These are phyloP conservation scores for Orius laevigatus DNA, from an alignment of 1,140 invertebrate genomes.

Conservation along the genomic window DNA sequence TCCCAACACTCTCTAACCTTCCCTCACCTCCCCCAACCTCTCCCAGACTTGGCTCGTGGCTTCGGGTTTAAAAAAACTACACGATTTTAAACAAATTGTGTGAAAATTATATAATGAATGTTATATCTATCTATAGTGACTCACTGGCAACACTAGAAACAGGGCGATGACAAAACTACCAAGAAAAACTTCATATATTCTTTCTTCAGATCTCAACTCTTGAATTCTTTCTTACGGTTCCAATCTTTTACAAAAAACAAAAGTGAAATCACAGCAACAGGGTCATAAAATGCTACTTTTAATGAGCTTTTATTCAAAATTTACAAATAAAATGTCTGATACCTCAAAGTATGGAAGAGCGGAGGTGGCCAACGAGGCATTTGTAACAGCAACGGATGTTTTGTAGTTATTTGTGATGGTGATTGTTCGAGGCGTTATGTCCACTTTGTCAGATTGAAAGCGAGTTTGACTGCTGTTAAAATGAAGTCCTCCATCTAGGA, in stretches of 20 bases:
- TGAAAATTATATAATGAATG: too few relatives aligned
- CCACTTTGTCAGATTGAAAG: slow-evolving; percentile 34
- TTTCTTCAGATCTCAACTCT: too few relatives aligned
- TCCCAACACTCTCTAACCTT: too few relatives aligned
- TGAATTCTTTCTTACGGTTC: too few relatives aligned
- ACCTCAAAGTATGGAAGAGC: slow-evolving; percentile 42
- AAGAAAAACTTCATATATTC: too few relatives aligned
- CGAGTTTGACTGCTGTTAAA: slow-evolving; percentile 35
- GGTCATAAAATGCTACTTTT: not conserved
- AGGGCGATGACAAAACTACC: not conserved
- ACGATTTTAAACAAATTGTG: too few relatives aligned
- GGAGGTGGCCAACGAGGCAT: slow-evolving; percentile 44
- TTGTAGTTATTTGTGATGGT: slow-evolving; percentile 53
- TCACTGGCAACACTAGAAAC: not conserved
- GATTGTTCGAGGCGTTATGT: slow-evolving; percentile 32
- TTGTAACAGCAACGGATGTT: slow-evolving; percentile 48
- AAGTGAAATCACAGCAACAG: not conserved
- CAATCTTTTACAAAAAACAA: not conserved
- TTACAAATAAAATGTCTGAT: slow-evolving; percentile 18
- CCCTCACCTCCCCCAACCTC: too few relatives aligned
- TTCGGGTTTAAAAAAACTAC: too few relatives aligned
- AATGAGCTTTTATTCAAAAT: slow-evolving; percentile 6
- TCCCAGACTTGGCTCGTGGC: too few relatives aligned
- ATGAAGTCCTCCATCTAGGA: slow-evolving; percentile 36
- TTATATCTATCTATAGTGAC: too few relatives aligned